A percentile compares a stretch with the other conserved stretches of the same genome.
Conservation (phyloP, 2,113 vertebrate species). For the human region DNA sequence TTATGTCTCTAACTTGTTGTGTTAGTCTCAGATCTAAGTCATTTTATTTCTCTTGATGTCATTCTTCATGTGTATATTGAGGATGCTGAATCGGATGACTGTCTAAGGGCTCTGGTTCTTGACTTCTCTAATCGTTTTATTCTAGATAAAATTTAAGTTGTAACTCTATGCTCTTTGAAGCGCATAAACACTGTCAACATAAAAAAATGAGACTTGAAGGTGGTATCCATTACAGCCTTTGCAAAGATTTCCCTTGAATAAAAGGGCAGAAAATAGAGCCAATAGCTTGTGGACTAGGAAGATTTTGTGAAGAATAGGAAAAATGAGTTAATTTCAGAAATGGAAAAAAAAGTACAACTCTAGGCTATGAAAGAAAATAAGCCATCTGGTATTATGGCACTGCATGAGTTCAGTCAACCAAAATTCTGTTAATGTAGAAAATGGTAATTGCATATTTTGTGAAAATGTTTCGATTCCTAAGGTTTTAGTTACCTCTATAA, state of each 20-base stretch:
- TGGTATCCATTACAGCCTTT: not conserved
- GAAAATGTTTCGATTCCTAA: not conserved
- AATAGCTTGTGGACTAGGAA: not conserved
- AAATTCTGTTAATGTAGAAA: not conserved
- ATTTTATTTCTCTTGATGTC: not conserved
- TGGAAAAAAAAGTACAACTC: not conserved
- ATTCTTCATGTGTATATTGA: not conserved
- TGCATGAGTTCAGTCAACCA: not conserved
- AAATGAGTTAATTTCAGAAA: not conserved
- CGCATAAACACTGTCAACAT: not conserved
- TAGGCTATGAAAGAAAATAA: not conserved
- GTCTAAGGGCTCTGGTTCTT: not conserved
- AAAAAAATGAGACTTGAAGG: not conserved
- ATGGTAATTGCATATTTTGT: not conserved
- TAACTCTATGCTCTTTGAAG: not conserved
- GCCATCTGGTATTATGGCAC: not conserved
- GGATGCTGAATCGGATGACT: not conserved
- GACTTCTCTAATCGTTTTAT: not conserved
- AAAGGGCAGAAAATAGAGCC: not conserved
- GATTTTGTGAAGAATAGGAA: not conserved
- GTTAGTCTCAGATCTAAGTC: not conserved
- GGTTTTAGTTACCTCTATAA: not conserved
- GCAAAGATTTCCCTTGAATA: not conserved
- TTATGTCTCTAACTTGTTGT: not conserved
- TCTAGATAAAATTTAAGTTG: not conserved